Conservation (phyloP, 2,888 invertebrate species). For the Drosophila subquinaria region DNA sequence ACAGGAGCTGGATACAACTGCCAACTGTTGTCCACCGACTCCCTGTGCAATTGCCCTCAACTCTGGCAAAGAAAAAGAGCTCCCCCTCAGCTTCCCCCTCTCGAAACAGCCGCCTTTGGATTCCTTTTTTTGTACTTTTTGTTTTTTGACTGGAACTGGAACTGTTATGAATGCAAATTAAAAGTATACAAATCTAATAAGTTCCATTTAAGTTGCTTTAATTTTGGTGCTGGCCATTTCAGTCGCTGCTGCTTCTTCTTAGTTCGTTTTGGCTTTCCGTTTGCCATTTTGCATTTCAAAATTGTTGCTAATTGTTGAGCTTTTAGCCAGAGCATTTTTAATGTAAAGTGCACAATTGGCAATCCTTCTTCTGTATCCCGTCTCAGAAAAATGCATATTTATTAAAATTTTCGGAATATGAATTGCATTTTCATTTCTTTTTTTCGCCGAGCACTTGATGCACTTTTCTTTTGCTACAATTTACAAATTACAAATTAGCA, state of each 20-base stretch:
- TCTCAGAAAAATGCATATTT: constrained; percentile 52
- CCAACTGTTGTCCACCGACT: constrained; percentile 62
- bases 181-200: constrained; percentile 85
- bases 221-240: constrained; percentile 55
- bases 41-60: constrained; percentile 41
- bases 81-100: not conserved
- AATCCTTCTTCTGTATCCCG: not conserved
- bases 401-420: constrained; percentile 46
- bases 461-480: constrained; percentile 30
- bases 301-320: constrained; percentile 81
- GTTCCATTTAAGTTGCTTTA: constrained; percentile 82
- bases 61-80: constrained; percentile 47
- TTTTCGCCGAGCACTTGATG: constrained; percentile 40
- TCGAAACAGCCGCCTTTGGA: constrained; percentile 27
- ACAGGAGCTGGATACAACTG: constrained; percentile 43
- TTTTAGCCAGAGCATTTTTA: constrained; percentile 79
- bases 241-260: constrained; percentile 11
- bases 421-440: constrained; percentile 47
- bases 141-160: constrained; percentile 32
- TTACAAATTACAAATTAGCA: constrained; percentile 29
- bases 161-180: constrained; percentile 85
- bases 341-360: constrained; percentile 71
- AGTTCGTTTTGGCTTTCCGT: constrained; percentile 35
- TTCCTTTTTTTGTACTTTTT: constrained; percentile 9
- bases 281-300: constrained; percentile 68